Percentiles rank a stretch among this genome's conserved stretches.
Conservation (phyloP, 2,797 vertebrate genomes). For the Lacerta agilis region DNA sequence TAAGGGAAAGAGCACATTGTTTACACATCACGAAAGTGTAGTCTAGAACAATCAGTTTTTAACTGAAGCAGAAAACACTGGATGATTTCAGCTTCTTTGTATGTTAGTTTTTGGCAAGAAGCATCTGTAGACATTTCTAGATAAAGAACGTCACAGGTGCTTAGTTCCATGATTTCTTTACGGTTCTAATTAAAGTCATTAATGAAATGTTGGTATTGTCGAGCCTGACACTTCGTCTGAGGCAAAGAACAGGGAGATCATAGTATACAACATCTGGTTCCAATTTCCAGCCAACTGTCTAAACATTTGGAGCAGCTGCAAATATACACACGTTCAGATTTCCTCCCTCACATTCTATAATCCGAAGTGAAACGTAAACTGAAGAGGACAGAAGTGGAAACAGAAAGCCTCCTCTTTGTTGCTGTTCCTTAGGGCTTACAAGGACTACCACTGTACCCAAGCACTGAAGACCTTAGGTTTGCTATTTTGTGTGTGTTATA, state of each 20-base stretch:
- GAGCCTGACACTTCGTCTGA: slow-evolving; percentile 46
- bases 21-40: neutral
- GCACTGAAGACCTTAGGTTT: neutral
- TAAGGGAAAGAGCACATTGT: neutral
- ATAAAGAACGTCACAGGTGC: slow-evolving; percentile 40
- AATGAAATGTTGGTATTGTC: slow-evolving; percentile 54
- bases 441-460: neutral
- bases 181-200: slow-evolving; percentile 56
- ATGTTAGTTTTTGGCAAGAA: slow-evolving; percentile 25
- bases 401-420: neutral
- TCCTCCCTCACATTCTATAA: slow-evolving; percentile 19
- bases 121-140: slow-evolving; percentile 8
- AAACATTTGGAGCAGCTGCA: slow-evolving; percentile 36
- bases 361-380: slow-evolving; percentile 26
- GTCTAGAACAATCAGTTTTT: slow-evolving; percentile 5
- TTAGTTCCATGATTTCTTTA: slow-evolving; percentile 50
- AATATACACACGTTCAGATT: slow-evolving; percentile 5
- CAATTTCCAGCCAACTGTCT: slow-evolving; percentile 55
- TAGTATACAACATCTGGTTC: slow-evolving; percentile 54
- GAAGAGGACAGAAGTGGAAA: neutral
- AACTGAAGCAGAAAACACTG: slow-evolving; percentile 4
- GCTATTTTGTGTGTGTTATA: neutral
- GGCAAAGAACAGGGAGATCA: slow-evolving; percentile 42
- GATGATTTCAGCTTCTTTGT: neutral
- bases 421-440: neutral